Percentiles rank a stretch among this genome's conserved stretches.
These are phyloP conservation scores for Aplidium turbinatum DNA, from an alignment of 23 tunicate genomes.

Conservation along the genomic window DNA sequence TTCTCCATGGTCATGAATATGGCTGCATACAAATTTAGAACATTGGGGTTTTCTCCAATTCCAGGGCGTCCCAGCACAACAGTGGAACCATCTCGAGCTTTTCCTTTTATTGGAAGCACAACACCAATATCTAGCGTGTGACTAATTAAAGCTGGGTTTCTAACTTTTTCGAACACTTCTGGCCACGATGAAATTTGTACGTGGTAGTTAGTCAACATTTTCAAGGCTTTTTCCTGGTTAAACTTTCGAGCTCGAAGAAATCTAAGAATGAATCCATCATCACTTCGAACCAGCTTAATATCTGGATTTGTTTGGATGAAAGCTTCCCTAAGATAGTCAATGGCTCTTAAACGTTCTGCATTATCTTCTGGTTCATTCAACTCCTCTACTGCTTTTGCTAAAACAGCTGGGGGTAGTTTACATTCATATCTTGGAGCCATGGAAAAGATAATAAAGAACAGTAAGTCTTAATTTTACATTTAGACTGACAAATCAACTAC, in stretches of 20 bases:
- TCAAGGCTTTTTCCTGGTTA: slow-evolving; percentile 70
- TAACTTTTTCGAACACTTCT: slow-evolving; percentile 69
- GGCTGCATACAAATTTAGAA: slow-evolving; percentile 26
- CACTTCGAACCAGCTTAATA: slow-evolving; percentile 30
- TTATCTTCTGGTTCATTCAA: slow-evolving; percentile 82
- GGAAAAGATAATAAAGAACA: no score
- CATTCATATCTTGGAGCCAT: slow-evolving; percentile 65
- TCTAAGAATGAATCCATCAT: slow-evolving; percentile 61
- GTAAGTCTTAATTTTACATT: no score
- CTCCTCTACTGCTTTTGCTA: slow-evolving; percentile 72
- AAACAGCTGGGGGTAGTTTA: slow-evolving; percentile 30
- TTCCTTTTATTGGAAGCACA: slow-evolving; percentile 41
- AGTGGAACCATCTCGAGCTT: slow-evolving; percentile 56
- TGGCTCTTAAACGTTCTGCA: slow-evolving; percentile 55
- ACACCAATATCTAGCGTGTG: slow-evolving; percentile 35
- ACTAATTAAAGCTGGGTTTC: slow-evolving; percentile 50
- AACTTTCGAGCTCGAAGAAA: slow-evolving; percentile 77
- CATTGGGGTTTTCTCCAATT: slow-evolving; percentile 20
- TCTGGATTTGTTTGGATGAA: slow-evolving; percentile 35
- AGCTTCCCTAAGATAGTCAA: slow-evolving; percentile 56
- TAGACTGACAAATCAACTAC: no score
- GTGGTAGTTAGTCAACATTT: slow-evolving; percentile 69
- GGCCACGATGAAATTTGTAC: slow-evolving; percentile 34
- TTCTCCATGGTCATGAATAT: slow-evolving; percentile 36
- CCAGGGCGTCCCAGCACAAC: slow-evolving; percentile 33